Evolutionary conservation across 2,113 vertebrate species (phyloP).

Genomic region (Larimichthys crocea): DNA sequence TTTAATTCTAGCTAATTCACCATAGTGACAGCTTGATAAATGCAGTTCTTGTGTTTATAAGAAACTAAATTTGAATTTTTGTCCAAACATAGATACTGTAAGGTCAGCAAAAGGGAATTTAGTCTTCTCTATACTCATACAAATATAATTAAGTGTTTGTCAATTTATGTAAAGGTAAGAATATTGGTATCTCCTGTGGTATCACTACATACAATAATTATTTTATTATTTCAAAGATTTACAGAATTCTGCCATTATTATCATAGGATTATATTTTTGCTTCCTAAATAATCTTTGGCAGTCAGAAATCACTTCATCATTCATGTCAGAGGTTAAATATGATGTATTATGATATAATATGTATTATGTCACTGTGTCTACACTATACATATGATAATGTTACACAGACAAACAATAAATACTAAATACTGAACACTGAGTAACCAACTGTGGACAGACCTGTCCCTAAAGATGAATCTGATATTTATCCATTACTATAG

Average conservation of each 20-base stretch:
- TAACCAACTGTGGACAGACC: not conserved
- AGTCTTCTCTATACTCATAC: too few relatives aligned
- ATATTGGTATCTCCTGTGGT: not conserved
- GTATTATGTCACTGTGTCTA: too few relatives aligned
- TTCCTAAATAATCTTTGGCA: not conserved
- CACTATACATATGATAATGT: not conserved
- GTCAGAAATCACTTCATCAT: not conserved
- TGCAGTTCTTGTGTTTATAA: not conserved
- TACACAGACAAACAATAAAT: not conserved
- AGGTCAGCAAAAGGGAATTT: not conserved
- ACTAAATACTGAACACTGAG: not conserved
- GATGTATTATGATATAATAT: not conserved
- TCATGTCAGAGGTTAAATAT: not conserved
- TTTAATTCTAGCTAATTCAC: not conserved
- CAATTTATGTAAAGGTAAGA: not conserved
- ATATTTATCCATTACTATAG: not conserved
- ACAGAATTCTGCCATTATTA: not conserved
- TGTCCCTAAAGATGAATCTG: not conserved
- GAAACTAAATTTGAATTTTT: not conserved
- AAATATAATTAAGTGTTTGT: not conserved
- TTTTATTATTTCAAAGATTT: not conserved
- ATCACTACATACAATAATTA: too few relatives aligned
- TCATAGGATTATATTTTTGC: not conserved
- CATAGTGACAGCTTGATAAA: not conserved
- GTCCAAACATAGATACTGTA: not conserved